These are phyloP conservation scores for Ceratothoa steindachneri DNA, from an alignment of 2,888 invertebrate genomes.

Conservation along the genomic window DNA sequence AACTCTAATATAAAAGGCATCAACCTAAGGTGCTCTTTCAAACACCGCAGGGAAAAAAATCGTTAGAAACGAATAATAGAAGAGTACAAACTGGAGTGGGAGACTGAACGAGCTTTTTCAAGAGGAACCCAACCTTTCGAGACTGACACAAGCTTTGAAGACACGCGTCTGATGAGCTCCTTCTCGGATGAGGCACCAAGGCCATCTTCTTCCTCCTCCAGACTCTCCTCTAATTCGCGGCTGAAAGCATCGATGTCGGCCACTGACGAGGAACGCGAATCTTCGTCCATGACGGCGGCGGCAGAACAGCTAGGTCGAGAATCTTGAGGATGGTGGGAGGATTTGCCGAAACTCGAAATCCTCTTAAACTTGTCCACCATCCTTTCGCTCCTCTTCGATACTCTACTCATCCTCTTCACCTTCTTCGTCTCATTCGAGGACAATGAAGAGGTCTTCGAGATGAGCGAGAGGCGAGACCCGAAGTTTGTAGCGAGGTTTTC, in stretches of 20 bases:
- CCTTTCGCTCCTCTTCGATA: not conserved
- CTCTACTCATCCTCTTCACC: not conserved
- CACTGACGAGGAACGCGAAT: not conserved
- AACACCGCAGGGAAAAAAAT: no score
- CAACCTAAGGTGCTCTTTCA: no score
- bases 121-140: not conserved
- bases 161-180: not conserved
- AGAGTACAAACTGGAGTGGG: no score
- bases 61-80: no score
- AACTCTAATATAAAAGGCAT: no score
- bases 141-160: not conserved
- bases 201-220: not conserved
- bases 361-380: conserved; percentile 5
- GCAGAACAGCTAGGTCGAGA: not conserved
- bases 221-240: not conserved
- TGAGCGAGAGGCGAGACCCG: not conserved
- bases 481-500: not conserved
- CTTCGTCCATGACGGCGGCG: not conserved
- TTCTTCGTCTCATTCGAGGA: not conserved
- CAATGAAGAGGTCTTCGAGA: not conserved
- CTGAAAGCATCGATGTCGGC: not conserved
- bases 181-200: not conserved
- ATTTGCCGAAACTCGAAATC: conserved; percentile 2
- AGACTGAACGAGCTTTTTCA: no score
- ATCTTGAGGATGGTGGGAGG: not conserved